Percentiles rank a stretch among this genome's conserved stretches.
These are phyloP conservation scores for Toxotes chatareus DNA, from an alignment of 2,113 vertebrate genomes.

Conservation along the genomic window DNA sequence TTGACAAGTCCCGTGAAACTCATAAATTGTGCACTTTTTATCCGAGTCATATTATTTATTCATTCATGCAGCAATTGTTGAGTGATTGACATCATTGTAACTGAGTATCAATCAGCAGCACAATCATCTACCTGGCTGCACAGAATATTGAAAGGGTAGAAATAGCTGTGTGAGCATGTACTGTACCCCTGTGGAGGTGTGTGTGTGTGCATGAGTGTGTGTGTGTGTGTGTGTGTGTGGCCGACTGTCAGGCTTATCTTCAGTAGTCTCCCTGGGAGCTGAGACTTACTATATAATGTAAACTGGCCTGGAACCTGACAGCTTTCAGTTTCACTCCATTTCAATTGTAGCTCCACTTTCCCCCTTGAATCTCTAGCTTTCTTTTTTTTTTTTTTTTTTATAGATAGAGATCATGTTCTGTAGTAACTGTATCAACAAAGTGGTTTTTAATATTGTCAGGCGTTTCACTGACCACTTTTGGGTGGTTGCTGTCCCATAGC, in stretches of 20 bases:
- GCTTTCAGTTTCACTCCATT: constrained; percentile 21
- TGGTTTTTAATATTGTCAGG: not conserved
- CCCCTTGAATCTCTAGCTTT: not conserved
- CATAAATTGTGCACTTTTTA: constrained; percentile 40
- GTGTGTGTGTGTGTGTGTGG: not conserved
- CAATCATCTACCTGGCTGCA: constrained; percentile 61
- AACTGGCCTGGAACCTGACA: constrained; percentile 4
- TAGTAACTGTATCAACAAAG: not conserved
- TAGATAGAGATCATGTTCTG: not conserved
- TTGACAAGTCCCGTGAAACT: constrained; percentile 19
- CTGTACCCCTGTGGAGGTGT: not conserved
- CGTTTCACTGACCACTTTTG: not conserved
- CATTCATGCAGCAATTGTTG: constrained; percentile 29
- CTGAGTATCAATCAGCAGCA: constrained; percentile 64
- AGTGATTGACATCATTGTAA: constrained; percentile 64
- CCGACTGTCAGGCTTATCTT: constrained; percentile 32
- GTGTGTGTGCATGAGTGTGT: not conserved
- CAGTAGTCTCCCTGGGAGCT: constrained; percentile 3
- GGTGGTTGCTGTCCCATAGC: not conserved
- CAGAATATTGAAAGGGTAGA: constrained; percentile 50
- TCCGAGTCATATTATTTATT: constrained; percentile 47
- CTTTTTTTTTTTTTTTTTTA: not conserved
- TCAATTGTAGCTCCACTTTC: not conserved
- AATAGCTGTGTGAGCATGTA: constrained; percentile 51
- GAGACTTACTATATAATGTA: not conserved